These are phyloP conservation scores for Argya squamiceps DNA, from an alignment of 2,797 vertebrate species.

Conservation along the genomic window DNA sequence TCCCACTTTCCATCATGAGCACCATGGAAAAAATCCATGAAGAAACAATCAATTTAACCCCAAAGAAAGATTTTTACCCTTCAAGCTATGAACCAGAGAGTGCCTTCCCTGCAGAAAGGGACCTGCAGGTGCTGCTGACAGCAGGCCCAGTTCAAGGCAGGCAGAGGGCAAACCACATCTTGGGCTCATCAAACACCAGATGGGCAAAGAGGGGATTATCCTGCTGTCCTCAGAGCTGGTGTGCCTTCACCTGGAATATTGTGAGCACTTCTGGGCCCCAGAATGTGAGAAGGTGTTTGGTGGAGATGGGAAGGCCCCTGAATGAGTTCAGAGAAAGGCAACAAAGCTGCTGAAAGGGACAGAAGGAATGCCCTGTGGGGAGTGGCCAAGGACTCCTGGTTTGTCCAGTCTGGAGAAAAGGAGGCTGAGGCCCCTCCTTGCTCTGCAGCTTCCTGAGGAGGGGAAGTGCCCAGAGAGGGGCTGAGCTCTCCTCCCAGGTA, in stretches of 20 bases:
- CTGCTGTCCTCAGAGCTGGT: rapidly evolving
- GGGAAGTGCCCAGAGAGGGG: neutral
- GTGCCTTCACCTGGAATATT: neutral
- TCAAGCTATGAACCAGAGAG: neutral
- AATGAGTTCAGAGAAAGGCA: neutral
- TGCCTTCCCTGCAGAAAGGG: neutral
- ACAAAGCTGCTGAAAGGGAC: neutral
- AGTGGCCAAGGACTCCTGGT: neutral
- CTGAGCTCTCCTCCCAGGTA: neutral
- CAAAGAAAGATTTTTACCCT: neutral
- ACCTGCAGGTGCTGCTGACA: neutral
- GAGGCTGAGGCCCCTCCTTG: neutral
- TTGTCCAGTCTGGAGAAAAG: neutral
- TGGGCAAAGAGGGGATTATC: neutral
- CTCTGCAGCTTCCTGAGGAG: neutral
- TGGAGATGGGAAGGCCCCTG: neutral
- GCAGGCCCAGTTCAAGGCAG: neutral
- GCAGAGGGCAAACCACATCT: neutral
- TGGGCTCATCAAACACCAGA: neutral
- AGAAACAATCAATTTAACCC: neutral
- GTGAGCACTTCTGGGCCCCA: neutral
- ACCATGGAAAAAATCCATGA: neutral
- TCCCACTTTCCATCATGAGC: neutral
- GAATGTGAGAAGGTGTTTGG: neutral
- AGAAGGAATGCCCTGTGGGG: neutral